phyloP scores from a whole-genome alignment of 2,888 invertebrate genomes.

The Tenthredo distinguenda region DNA sequence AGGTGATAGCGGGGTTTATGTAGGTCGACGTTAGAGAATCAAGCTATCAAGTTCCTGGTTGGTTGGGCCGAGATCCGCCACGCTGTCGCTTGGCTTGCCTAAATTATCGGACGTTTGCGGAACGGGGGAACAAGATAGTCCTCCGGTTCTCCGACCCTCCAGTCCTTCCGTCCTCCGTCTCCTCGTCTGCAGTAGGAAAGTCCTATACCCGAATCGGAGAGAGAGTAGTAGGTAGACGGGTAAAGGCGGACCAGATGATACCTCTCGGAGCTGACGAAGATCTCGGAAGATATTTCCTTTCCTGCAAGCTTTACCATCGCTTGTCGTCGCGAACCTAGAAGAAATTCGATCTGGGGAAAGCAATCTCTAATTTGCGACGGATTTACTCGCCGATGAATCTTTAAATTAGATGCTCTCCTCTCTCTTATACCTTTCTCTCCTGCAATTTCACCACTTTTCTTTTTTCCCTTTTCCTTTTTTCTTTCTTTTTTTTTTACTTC shows the following conservation, averaged over 20 bases:
- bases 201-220: neutral
- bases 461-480: neutral
- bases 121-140: conserved; percentile 49
- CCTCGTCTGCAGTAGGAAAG: conserved; percentile 3
- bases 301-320: conserved; percentile 25
- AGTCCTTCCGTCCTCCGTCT: conserved; percentile 26
- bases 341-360: conserved; percentile 77
- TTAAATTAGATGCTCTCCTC: conserved; percentile 79
- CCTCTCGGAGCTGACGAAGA: conserved; percentile 15
- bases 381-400: conserved; percentile 81
- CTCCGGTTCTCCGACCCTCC: conserved; percentile 33
- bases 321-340: conserved; percentile 54
- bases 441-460: conserved; percentile 28
- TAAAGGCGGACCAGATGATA: conserved; percentile 28
- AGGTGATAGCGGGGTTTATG: conserved; percentile 52
- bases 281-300: conserved; percentile 33
- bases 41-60: conserved; percentile 67
- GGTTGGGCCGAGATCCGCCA: conserved; percentile 62
- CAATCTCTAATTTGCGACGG: conserved; percentile 82
- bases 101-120: conserved; percentile 51
- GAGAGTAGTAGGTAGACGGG: conserved; percentile 12
- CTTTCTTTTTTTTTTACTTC: too few species aligned
- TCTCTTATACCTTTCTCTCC: conserved; percentile 57
- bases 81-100: conserved; percentile 52
- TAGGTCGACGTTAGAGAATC: conserved; percentile 62